phyloP scores from a whole-genome alignment of 2,888 invertebrate species.

The Bimastos eiseni region DNA sequence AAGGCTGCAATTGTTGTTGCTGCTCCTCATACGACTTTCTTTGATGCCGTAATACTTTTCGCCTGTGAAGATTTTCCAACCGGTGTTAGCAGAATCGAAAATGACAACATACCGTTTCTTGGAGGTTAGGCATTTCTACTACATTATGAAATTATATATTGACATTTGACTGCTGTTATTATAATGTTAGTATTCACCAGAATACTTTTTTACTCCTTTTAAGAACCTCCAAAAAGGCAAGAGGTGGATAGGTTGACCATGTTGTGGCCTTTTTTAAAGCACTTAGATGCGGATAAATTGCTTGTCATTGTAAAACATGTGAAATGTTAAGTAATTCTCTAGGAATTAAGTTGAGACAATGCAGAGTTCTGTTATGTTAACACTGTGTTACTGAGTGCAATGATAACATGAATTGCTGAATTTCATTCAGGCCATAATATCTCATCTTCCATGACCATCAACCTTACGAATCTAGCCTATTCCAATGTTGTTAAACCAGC shows the following conservation, averaged over 20 bases:
- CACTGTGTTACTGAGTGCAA: neutral
- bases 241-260: neutral
- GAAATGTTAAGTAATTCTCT: neutral
- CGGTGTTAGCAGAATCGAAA: conserved; percentile 85
- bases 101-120: conserved; percentile 79
- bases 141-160: no score
- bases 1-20: conserved; percentile 44
- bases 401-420: neutral
- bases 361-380: neutral
- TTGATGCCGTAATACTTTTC: conserved; percentile 79
- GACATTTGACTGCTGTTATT: neutral
- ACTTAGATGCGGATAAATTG: neutral
- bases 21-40: conserved; percentile 88
- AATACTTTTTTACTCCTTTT: neutral
- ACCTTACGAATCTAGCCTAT: neutral
- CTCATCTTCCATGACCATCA: neutral
- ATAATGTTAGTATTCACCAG: neutral
- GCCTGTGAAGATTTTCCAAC: conserved; percentile 80
- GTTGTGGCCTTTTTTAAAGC: neutral
- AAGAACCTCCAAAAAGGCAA: neutral
- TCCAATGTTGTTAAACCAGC: neutral
- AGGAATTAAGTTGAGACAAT: neutral
- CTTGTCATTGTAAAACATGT: neutral
- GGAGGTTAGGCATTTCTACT: conserved; percentile 68
- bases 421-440: neutral